Percentiles rank a stretch among this genome's conserved stretches.
Conservation (phyloP, 2,888 invertebrate species). For the Petrolisthes manimaculis region DNA sequence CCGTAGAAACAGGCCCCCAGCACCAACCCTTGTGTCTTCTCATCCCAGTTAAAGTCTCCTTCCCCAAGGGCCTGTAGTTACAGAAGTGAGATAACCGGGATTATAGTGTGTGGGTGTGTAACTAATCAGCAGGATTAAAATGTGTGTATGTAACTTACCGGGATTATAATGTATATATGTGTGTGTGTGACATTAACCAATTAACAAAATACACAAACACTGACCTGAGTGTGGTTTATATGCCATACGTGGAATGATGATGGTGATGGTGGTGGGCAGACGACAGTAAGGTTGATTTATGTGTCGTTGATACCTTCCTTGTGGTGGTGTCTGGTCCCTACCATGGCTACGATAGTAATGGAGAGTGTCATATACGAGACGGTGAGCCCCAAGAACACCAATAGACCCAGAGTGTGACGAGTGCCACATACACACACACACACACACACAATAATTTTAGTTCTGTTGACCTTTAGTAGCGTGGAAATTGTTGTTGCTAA, state of each 20-base stretch:
- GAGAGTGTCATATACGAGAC: constrained; percentile 47
- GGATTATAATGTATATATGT: no score
- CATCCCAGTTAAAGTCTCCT: constrained; percentile 83
- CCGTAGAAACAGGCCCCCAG: constrained; percentile 75
- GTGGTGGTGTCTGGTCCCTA: neutral
- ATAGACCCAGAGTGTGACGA: constrained; percentile 51
- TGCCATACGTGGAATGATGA: neutral
- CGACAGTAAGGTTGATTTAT: neutral
- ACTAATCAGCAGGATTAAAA: no score
- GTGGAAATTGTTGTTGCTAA: no score
- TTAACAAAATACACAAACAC: neutral
- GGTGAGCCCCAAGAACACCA: constrained; percentile 52
- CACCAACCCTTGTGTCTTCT: constrained; percentile 80
- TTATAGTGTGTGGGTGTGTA: neutral
- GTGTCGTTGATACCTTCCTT: constrained; percentile 16
- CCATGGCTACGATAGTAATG: constrained; percentile 65
- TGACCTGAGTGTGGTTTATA: neutral
- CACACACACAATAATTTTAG: no score
- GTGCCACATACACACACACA: constrained; percentile 27
- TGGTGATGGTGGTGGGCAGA: constrained; percentile 36
- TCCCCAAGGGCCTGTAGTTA: constrained; percentile 71
- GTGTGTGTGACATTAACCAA: no score
- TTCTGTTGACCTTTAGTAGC: no score
- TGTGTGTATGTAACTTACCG: no score
- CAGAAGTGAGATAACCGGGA: neutral